Percentiles rank a stretch among this genome's conserved stretches.
These are phyloP conservation scores for Liasis olivaceus DNA, from an alignment of 2,797 vertebrate species.

Conservation along the genomic window DNA sequence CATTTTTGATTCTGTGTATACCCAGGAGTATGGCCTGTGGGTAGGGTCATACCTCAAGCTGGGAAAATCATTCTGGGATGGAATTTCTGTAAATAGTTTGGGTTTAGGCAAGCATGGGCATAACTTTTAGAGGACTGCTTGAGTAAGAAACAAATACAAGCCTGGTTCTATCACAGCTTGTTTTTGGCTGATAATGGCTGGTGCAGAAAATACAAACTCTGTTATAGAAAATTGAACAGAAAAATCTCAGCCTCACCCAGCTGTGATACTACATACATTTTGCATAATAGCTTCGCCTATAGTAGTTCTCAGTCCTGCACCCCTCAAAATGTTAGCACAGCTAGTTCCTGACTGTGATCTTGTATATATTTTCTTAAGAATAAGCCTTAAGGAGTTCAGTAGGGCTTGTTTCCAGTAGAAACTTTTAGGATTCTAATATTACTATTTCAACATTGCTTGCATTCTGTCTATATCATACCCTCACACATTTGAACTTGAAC, in stretches of 20 bases:
- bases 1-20: too few species aligned
- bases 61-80: neutral
- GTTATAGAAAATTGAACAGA: neutral
- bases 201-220: neutral
- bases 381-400: neutral
- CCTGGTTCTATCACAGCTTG: neutral
- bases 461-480: neutral
- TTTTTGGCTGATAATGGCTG: neutral
- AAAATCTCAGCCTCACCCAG: neutral
- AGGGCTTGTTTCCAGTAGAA: neutral
- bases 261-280: neutral
- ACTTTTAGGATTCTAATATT: neutral
- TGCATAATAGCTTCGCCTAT: neutral
- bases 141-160: neutral
- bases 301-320: neutral
- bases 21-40: too few species aligned
- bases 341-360: neutral
- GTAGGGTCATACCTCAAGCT: neutral
- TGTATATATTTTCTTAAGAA: neutral
- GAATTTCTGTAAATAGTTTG: neutral
- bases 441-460: neutral
- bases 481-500: neutral
- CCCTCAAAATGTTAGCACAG: neutral
- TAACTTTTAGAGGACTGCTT: neutral
- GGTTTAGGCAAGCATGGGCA: neutral